Evolutionary conservation across 2,888 invertebrate genomes (phyloP).

Genomic region (Habrosyne pyritoides): DNA sequence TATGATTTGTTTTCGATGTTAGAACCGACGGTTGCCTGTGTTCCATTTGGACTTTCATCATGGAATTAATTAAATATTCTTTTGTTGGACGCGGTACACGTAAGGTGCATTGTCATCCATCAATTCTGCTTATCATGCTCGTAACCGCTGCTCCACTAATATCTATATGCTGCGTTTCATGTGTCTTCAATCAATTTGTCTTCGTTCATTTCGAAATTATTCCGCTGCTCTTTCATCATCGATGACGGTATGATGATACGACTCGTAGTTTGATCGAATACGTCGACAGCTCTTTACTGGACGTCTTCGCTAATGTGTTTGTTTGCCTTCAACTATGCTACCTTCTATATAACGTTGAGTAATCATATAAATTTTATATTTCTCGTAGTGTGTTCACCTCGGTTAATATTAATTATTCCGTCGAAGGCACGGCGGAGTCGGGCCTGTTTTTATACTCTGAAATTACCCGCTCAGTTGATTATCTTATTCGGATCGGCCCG

Average conservation of each 20-base stretch:
- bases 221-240: conserved; percentile 58
- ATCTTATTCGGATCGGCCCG: conserved; percentile 74
- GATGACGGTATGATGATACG: conserved; percentile 28
- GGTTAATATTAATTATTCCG: conserved; percentile 69
- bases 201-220: conserved; percentile 59
- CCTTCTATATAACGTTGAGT: conserved; percentile 39
- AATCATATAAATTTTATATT: conserved; percentile 36
- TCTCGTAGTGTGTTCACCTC: conserved; percentile 48
- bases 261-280: conserved; percentile 40
- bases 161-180: conserved; percentile 46
- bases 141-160: conserved; percentile 45
- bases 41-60: conserved; percentile 67
- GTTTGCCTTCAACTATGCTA: conserved; percentile 7
- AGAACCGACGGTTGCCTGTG: conserved; percentile 47
- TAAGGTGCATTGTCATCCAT: conserved; percentile 71
- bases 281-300: conserved; percentile 11
- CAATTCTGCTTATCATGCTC: conserved; percentile 74
- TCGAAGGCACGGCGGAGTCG: conserved; percentile 54
- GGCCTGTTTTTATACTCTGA: conserved; percentile 65
- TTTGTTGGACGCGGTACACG: conserved; percentile 61
- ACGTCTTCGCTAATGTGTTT: conserved; percentile 15
- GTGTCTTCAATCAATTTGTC: conserved; percentile 70
- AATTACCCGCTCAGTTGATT: conserved; percentile 75
- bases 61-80: conserved; percentile 76
- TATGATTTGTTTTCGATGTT: conserved; percentile 52